These are phyloP conservation scores for Lagopus leucura DNA, from an alignment of 2,113 vertebrate genomes.

Conservation along the genomic window DNA sequence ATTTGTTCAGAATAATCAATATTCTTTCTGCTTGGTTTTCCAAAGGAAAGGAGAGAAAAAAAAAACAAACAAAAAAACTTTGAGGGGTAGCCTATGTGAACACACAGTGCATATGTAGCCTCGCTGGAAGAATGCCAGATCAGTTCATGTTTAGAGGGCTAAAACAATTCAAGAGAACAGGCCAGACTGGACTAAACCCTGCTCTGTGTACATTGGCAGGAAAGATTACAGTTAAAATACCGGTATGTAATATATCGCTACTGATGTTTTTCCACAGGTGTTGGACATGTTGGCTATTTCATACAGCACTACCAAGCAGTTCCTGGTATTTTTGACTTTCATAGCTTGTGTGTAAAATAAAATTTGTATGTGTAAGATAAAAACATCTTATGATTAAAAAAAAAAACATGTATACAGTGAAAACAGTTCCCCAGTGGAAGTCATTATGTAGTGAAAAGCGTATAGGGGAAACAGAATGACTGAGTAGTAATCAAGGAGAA, in stretches of 20 bases:
- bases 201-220: slow-evolving; percentile 43
- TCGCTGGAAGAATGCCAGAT: slow-evolving; percentile 41
- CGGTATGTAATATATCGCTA: slow-evolving; percentile 72
- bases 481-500: slow-evolving; percentile 58
- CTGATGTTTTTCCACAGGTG: slow-evolving; percentile 61
- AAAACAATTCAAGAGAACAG: slow-evolving; percentile 34
- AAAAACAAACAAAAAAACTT: neutral
- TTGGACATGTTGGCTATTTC: slow-evolving; percentile 71
- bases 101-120: slow-evolving; percentile 58
- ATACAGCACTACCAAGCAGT: slow-evolving; percentile 66
- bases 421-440: slow-evolving; percentile 54
- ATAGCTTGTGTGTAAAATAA: slow-evolving; percentile 73
- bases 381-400: slow-evolving; percentile 58
- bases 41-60: neutral
- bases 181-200: slow-evolving; percentile 35
- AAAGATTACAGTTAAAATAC: slow-evolving; percentile 43
- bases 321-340: slow-evolving; percentile 71
- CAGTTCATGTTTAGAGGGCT: slow-evolving; percentile 38
- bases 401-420: slow-evolving; percentile 31
- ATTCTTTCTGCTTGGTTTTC: slow-evolving; percentile 69
- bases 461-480: slow-evolving; percentile 70
- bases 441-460: slow-evolving; percentile 56
- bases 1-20: slow-evolving; percentile 65
- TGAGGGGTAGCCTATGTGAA: slow-evolving; percentile 66
- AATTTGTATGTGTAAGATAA: slow-evolving; percentile 75